Evolutionary conservation across 2,888 invertebrate genomes (phyloP).

Genomic region (Embidobia sp.): DNA sequence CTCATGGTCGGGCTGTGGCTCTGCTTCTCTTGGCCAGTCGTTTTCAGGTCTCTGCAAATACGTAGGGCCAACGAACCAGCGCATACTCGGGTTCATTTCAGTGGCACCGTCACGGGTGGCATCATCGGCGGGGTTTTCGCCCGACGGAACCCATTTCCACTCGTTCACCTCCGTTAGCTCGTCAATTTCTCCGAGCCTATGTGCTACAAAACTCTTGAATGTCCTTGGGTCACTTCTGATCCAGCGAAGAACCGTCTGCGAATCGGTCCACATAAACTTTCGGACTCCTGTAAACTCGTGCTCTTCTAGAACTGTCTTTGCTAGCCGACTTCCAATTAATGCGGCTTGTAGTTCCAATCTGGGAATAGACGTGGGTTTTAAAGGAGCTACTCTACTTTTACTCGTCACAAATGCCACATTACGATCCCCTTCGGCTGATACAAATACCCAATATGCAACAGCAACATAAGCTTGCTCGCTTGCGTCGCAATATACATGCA

Average conservation of each 20-base stretch:
- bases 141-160: constrained; percentile 66
- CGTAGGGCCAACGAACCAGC: too few relatives aligned
- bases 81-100: neutral
- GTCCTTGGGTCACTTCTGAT: constrained; percentile 47
- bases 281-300: constrained; percentile 2
- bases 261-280: constrained; percentile 42
- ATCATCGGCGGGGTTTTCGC: constrained; percentile 61
- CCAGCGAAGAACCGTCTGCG: constrained; percentile 63
- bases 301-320: constrained; percentile 6
- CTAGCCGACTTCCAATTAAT: constrained; percentile 17
- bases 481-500: constrained; percentile 40
- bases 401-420: neutral
- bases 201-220: constrained; percentile 53
- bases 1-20: too few relatives aligned
- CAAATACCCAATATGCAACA: constrained; percentile 31
- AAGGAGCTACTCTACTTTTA: constrained; percentile 20
- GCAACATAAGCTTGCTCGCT: constrained; percentile 22
- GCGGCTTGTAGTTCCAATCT: constrained; percentile 39
- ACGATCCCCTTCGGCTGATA: neutral
- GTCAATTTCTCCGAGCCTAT: constrained; percentile 65
- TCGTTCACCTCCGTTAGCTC: constrained; percentile 64
- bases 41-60: too few relatives aligned
- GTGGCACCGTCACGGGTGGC: constrained; percentile 25
- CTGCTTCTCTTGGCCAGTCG: too few relatives aligned
- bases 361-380: constrained; percentile 20